Base-by-base conservation (phyloP, 2,888 invertebrate species). In the Spisula solida region DNA sequence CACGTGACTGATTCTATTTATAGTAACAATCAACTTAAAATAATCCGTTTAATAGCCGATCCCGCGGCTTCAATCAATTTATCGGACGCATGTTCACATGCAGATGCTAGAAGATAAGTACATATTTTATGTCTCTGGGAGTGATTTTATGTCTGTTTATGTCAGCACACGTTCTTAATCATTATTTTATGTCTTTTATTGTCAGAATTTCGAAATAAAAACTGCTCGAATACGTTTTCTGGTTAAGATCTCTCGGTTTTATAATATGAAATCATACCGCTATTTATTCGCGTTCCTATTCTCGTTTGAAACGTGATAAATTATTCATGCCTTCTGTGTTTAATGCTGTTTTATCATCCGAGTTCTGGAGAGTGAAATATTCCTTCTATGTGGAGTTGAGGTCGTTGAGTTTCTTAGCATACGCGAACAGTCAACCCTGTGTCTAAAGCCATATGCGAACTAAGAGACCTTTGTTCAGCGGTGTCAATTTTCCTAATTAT, bases 201-300 rank as follows among this genome's bases (percentile, higher is more conserved):
- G 60, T 66, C 60, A 25, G 60, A 66, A 66, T 5, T 66, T n/a
- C n/a, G 60, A n/a, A 25, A 66, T 66, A 66, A 66, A 66, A 66
- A 4, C 8, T n/a, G 6, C 5, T 66, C n/a, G 0, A 66, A 25
- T 25, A 66, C 25, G 18, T 25, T 18, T 66, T 66, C 60, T 66
- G 60, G 25, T 8, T 6, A 6, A 25, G 25, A 51, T 14, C 12
- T 51, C 51, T 51, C 51, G 51, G 14, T 51, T 66, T 66, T 25
- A 25, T 66, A n/a, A 14, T 20, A 20, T n/a, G 25, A 66, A n/a
- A 66, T 66, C n/a, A 66, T 66, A 25, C 12, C 25, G n/a, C n/a
- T 66, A 5, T n/a, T 25, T 66, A 8, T 25, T 25, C 25, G 10
- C 25, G 6, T 66, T 66, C n/a, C 25, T 6, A 25, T 66, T 66